Evolutionary conservation across 92 coral and sea anemone genomes (phyloP).

Genomic region (Virgularia gustaviana): DNA sequence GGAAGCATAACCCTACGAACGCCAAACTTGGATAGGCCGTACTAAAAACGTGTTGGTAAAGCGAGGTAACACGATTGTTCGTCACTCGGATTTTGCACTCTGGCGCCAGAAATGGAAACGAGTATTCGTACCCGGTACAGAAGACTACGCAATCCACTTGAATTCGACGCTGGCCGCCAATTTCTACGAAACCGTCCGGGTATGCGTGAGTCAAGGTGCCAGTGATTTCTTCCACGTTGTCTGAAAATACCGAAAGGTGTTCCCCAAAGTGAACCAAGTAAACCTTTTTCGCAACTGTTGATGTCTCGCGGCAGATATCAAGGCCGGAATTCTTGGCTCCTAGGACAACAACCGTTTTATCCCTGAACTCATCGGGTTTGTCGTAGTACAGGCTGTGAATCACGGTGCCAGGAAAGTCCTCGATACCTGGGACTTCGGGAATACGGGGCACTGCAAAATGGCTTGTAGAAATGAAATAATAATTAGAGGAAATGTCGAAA

Average conservation of each 20-base stretch:
- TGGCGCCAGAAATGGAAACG: slow-evolving; percentile 69
- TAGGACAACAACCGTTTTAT: slow-evolving; percentile 59
- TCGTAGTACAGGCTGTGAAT: slow-evolving; percentile 81
- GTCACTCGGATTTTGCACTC: slow-evolving; percentile 56
- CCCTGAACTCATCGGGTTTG: slow-evolving; percentile 58
- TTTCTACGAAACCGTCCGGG: slow-evolving; percentile 52
- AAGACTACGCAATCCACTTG: slow-evolving; percentile 64
- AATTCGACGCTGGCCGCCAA: slow-evolving; percentile 48
- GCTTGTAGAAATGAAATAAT: slow-evolving; percentile 57
- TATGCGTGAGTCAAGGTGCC: slow-evolving; percentile 45
- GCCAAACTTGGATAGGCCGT: slow-evolving; percentile 58
- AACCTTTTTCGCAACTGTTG: slow-evolving; percentile 54
- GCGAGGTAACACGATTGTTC: slow-evolving; percentile 61
- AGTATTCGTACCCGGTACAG: slow-evolving; percentile 77
- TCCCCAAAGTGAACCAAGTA: slow-evolving; percentile 64
- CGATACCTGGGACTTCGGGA: slow-evolving; percentile 70
- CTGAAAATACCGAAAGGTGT: slow-evolving; percentile 50
- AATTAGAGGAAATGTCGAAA: background rate
- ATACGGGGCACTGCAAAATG: slow-evolving; percentile 63
- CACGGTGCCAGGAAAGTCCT: slow-evolving; percentile 65
- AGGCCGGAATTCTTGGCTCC: slow-evolving; percentile 80
- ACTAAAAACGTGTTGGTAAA: slow-evolving; percentile 75
- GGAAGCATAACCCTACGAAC: slow-evolving; percentile 67
- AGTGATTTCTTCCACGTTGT: slow-evolving; percentile 49
- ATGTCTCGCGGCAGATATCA: slow-evolving; percentile 66